These are phyloP conservation scores for Tinea trinotella DNA, from an alignment of 2,888 invertebrate genomes.

Conservation along the genomic window DNA sequence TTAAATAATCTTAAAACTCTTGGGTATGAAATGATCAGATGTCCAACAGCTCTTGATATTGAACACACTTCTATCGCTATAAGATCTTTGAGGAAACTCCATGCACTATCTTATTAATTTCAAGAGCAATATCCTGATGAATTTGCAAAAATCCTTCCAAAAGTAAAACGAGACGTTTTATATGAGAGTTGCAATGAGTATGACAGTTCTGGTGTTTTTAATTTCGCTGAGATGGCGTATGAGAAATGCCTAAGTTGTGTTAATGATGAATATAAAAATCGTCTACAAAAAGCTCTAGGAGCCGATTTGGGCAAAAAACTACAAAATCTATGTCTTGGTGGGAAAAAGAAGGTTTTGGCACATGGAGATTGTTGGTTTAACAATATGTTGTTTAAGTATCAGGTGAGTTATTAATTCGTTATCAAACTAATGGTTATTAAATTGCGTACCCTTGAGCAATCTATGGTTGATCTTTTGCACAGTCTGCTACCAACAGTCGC, in stretches of 20 bases:
- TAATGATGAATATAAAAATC: background rate
- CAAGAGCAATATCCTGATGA: conserved; percentile 3
- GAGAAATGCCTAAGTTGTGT: conserved; percentile 6
- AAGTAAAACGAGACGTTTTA: background rate
- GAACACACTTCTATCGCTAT: conserved; percentile 10
- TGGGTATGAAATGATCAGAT: background rate
- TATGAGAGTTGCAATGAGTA: background rate
- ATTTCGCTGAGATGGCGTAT: conserved; percentile 3
- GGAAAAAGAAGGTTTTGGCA: conserved; percentile 10
- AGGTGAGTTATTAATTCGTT: background rate
- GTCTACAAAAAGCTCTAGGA: background rate
- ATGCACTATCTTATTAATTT: conserved; percentile 4
- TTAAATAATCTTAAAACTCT: conserved; percentile 14
- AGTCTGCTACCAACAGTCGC: too few species aligned
- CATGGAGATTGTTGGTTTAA: conserved; percentile 18
- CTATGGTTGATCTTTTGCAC: too few species aligned
- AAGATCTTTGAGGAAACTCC: background rate
- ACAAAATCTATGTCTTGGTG: background rate
- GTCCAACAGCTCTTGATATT: background rate
- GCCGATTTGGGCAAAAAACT: background rate
- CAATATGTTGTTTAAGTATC: conserved; percentile 18
- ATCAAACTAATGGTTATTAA: too few species aligned
- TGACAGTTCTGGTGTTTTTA: background rate
- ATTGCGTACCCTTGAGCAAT: too few species aligned
- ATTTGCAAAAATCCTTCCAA: background rate